A percentile compares a stretch with the other conserved stretches of the same genome.
Conservation (phyloP, 2,113 vertebrate species). For the Cyprinodon variegatus region DNA sequence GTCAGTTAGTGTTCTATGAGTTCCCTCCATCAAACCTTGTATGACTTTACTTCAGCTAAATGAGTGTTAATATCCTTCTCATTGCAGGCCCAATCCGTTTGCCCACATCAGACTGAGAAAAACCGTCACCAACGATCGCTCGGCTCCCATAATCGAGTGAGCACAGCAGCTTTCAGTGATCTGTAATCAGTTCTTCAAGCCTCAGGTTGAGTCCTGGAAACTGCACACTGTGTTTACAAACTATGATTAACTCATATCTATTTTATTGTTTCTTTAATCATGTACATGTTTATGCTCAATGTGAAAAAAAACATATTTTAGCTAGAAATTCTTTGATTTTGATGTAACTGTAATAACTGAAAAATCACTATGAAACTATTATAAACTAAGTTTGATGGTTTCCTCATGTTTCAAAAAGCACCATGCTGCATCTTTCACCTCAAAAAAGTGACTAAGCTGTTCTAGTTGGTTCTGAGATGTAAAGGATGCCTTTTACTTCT, state of each 20-base stretch:
- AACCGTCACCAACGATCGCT: constrained; percentile 87
- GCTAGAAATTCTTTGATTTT: not conserved
- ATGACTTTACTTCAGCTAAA: not conserved
- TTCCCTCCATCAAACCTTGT: too few relatives aligned
- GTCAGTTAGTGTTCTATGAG: not conserved
- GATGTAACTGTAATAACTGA: constrained; percentile 8
- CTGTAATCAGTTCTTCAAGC: constrained; percentile 3
- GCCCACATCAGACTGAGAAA: constrained; percentile 84
- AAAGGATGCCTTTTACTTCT: constrained; percentile 19
- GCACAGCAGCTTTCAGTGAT: not conserved
- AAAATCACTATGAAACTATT: constrained; percentile 6
- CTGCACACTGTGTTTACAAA: not conserved
- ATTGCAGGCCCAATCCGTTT: constrained; percentile 83
- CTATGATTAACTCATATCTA: constrained; percentile 16
- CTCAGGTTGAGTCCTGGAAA: constrained; percentile 45
- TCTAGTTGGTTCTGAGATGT: constrained; percentile 7
- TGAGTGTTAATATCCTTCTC: not conserved
- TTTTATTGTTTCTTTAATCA: constrained; percentile 26
- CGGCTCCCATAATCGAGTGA: constrained; percentile 85
- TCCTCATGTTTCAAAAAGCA: constrained; percentile 21
- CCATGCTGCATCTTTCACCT: not conserved
- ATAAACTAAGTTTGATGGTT: constrained; percentile 5
- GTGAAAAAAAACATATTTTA: constrained; percentile 15
- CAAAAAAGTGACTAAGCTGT: constrained; percentile 47
- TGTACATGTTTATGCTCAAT: constrained; percentile 6